Conservation (phyloP, 2,888 invertebrate species). For the Philonicus albiceps region DNA sequence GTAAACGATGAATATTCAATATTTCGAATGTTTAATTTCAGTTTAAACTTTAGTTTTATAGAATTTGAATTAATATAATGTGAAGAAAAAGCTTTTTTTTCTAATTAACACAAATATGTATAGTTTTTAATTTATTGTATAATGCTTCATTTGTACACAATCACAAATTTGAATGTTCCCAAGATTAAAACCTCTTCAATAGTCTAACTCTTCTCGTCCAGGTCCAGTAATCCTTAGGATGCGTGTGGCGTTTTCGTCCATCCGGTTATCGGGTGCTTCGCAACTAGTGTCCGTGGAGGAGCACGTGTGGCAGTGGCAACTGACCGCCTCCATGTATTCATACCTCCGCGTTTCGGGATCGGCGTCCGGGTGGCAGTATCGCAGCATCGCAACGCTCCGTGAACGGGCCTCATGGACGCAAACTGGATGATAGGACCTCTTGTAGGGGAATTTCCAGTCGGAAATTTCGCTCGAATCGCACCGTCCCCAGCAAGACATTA, state of each 20-base stretch:
- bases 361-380: conserved; percentile 79
- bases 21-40: too few species aligned
- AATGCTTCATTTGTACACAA: background rate
- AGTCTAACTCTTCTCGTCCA: conserved; percentile 58
- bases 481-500: conserved; percentile 81
- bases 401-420: conserved; percentile 79
- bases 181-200: conserved; percentile 50
- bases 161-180: background rate
- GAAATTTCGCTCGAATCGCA: conserved; percentile 88
- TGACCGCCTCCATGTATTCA: conserved; percentile 79
- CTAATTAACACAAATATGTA: background rate
- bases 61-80: too few species aligned
- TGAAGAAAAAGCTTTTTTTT: background rate
- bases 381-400: conserved; percentile 71
- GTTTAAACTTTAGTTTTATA: too few species aligned
- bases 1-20: too few species aligned
- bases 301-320: conserved; percentile 78
- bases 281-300: conserved; percentile 75
- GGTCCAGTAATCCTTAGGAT: conserved; percentile 58
- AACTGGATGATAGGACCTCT: conserved; percentile 84
- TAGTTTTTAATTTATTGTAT: background rate
- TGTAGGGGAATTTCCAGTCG: conserved; percentile 89
- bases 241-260: conserved; percentile 56
- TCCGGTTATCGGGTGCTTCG: conserved; percentile 67
- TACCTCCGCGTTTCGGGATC: conserved; percentile 74